phyloP scores from a whole-genome alignment of 2,888 invertebrate species.

The Polymixis lichenea region DNA sequence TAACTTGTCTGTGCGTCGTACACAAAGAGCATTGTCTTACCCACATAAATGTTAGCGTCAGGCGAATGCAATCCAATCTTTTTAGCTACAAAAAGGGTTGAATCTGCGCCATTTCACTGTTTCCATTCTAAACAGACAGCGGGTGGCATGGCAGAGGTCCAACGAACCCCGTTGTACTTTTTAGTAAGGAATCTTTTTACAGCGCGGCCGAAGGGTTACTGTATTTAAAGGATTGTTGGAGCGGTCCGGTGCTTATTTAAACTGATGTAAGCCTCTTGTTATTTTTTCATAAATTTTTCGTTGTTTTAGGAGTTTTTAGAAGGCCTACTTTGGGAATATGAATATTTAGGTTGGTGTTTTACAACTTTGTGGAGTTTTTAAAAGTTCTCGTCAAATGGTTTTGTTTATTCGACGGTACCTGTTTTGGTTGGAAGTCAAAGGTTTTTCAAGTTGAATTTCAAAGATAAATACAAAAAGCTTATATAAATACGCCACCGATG shows the following conservation, averaged over 20 bases:
- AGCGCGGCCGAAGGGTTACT: slow-evolving; percentile 65
- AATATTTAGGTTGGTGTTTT: slow-evolving; percentile 60
- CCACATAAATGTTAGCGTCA: slow-evolving; percentile 75
- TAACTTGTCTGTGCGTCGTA: slow-evolving; percentile 58
- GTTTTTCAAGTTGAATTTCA: slow-evolving; percentile 18
- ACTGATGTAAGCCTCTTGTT: slow-evolving; percentile 61
- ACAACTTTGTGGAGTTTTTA: slow-evolving; percentile 41
- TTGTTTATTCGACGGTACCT: slow-evolving; percentile 39
- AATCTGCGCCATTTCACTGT: slow-evolving; percentile 73
- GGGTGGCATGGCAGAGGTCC: slow-evolving; percentile 60
- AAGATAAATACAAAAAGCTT: not conserved
- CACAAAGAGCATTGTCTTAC: slow-evolving; percentile 76
- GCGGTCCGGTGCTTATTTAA: slow-evolving; percentile 64
- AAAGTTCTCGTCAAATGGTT: slow-evolving; percentile 52
- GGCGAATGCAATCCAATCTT: slow-evolving; percentile 77
- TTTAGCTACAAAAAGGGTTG: slow-evolving; percentile 74
- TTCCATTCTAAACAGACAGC: slow-evolving; percentile 74
- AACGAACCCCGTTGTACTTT: slow-evolving; percentile 63
- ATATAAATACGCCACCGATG: not conserved
- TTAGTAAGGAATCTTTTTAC: slow-evolving; percentile 56
- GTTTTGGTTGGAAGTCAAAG: slow-evolving; percentile 17
- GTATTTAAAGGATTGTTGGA: slow-evolving; percentile 69
- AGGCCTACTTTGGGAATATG: slow-evolving; percentile 57
- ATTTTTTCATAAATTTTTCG: slow-evolving; percentile 62
- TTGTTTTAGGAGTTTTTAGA: slow-evolving; percentile 58